Percentiles rank a stretch among this genome's conserved stretches.
Conservation (phyloP, 2,888 invertebrate genomes). For the Caenorhabditis sulstoni region DNA sequence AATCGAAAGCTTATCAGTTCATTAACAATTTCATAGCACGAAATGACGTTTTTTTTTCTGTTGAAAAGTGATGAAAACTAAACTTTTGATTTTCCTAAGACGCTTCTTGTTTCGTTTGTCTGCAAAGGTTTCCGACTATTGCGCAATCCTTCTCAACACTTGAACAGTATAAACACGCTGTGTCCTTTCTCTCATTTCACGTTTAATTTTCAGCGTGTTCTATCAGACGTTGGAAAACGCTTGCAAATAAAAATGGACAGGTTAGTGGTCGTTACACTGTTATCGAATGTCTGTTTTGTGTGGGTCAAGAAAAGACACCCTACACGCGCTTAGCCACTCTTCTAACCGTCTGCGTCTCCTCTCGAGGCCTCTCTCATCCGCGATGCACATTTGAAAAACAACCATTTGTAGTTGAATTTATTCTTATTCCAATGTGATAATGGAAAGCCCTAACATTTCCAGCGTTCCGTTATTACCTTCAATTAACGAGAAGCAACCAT, state of each 20-base stretch:
- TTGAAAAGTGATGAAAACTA: too few relatives aligned
- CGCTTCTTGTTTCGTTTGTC: too few relatives aligned
- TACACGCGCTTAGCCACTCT: too few relatives aligned
- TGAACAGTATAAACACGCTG: conserved; percentile 22
- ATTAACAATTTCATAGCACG: too few relatives aligned
- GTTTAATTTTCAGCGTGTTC: background rate
- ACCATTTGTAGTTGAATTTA: background rate
- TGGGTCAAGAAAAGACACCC: background rate
- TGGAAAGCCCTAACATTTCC: conserved; percentile 26
- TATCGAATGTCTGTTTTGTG: conserved; percentile 2
- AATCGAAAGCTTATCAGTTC: too few relatives aligned
- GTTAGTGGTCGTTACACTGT: conserved; percentile 17
- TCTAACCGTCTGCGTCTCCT: too few relatives aligned
- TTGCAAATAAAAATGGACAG: conserved; percentile 23
- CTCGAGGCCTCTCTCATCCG: background rate
- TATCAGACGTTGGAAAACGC: too few relatives aligned
- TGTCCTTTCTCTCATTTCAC: too few relatives aligned
- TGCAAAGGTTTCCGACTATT: conserved; percentile 35
- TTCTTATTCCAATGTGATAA: conserved; percentile 8
- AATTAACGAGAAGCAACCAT: conserved; percentile 27
- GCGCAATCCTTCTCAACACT: conserved; percentile 41
- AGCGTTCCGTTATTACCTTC: conserved; percentile 29
- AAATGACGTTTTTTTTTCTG: too few relatives aligned
- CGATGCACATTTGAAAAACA: background rate
- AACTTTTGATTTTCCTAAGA: too few relatives aligned